These are phyloP conservation scores for Sicus ferrugineus DNA, from an alignment of 2,888 invertebrate species.

Conservation along the genomic window DNA sequence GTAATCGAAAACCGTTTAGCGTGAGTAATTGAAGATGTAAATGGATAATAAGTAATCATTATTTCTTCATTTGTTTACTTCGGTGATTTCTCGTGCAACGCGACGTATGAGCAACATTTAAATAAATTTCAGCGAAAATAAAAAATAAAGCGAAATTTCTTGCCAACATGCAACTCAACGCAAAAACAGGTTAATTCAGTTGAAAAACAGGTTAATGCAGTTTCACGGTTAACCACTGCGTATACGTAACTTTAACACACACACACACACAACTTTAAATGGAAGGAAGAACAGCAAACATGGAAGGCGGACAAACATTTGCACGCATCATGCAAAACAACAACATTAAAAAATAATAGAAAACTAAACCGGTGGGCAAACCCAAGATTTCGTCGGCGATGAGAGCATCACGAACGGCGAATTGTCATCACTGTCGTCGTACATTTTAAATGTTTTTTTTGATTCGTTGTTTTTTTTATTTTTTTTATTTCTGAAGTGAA, in stretches of 20 bases:
- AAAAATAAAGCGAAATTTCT: background rate
- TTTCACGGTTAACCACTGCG: no score
- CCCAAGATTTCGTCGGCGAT: slow-evolving; percentile 71
- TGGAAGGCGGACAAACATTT: no score
- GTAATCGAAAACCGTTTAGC: no score
- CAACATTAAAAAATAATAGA: background rate
- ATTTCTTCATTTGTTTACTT: background rate
- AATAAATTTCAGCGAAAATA: background rate
- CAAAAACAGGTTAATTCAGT: no score
- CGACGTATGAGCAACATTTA: slow-evolving; percentile 1
- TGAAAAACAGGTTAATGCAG: no score
- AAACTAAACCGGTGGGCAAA: slow-evolving; percentile 50
- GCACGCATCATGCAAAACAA: background rate
- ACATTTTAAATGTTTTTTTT: slow-evolving; percentile 62
- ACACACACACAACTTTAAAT: no score
- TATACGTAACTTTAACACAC: no score
- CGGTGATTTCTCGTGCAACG: background rate
- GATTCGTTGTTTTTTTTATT: slow-evolving; percentile 30
- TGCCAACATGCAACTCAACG: no score
- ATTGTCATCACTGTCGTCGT: slow-evolving; percentile 72
- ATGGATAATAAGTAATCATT: no score
- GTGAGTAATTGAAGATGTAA: no score
- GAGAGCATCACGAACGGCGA: slow-evolving; percentile 74
- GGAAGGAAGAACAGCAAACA: no score
- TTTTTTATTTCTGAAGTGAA: slow-evolving; percentile 2